Conservation (phyloP, 2,888 invertebrate genomes). For the Laspeyria flexula region DNA sequence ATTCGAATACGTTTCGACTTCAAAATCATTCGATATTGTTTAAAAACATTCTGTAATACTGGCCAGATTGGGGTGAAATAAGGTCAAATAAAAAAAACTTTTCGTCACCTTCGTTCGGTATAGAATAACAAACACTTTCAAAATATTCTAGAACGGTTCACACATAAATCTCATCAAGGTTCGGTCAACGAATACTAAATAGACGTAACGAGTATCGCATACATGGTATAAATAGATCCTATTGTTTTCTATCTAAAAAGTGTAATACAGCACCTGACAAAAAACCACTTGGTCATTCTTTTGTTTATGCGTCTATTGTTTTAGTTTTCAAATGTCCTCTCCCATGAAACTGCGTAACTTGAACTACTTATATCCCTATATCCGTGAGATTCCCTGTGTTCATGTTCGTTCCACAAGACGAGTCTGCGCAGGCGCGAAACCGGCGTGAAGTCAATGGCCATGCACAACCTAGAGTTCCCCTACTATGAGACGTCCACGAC, state of each 20-base stretch:
- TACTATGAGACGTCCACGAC: not conserved
- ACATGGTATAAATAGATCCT: conserved; percentile 34
- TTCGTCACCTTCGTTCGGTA: not conserved
- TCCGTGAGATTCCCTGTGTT: conserved; percentile 48
- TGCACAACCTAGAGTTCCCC: conserved; percentile 2
- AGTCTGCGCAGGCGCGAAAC: conserved; percentile 23
- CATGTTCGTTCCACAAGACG: conserved; percentile 31
- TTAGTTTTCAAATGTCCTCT: conserved; percentile 43
- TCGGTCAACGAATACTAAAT: conserved; percentile 27
- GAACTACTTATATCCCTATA: conserved; percentile 41
- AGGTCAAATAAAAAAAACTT: not conserved
- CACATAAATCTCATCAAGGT: conserved; percentile 37
- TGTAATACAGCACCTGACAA: conserved; percentile 40
- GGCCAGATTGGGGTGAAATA: not conserved
- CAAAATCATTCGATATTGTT: no score
- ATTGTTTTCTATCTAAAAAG: conserved; percentile 39
- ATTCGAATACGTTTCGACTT: no score
- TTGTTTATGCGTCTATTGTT: conserved; percentile 44
- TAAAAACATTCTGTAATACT: no score
- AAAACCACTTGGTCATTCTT: conserved; percentile 47
- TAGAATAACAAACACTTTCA: not conserved
- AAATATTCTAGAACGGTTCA: conserved; percentile 22
- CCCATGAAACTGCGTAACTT: conserved; percentile 54
- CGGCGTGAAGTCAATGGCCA: conserved; percentile 41
- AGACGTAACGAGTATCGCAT: conserved; percentile 27